A percentile compares a stretch with the other conserved stretches of the same genome.
Conservation (phyloP, 2,888 invertebrate species). For the Suillia variegata region DNA sequence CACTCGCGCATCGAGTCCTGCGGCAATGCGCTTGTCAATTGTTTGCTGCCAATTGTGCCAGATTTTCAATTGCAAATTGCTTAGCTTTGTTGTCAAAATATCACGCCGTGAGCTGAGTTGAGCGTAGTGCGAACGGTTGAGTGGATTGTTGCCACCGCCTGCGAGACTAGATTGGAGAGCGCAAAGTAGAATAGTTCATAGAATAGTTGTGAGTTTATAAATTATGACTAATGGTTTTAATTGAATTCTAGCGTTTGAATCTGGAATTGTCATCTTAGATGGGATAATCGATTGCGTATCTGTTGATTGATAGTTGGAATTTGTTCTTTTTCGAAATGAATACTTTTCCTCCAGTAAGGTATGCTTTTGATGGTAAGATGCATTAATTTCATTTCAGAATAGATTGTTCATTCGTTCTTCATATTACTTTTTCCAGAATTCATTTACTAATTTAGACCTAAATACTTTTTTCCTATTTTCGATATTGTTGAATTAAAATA, state of each 20-base stretch:
- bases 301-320: too few species aligned
- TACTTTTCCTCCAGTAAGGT: too few species aligned
- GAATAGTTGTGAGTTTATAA: background rate
- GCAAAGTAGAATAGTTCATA: background rate
- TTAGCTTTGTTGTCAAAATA: constrained; percentile 57
- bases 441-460: background rate
- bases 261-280: too few species aligned
- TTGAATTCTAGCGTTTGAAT: too few species aligned
- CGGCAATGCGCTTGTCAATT: constrained; percentile 63
- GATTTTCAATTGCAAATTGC: constrained; percentile 62
- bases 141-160: constrained; percentile 3
- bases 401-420: too few species aligned
- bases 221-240: too few species aligned
- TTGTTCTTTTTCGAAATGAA: too few species aligned
- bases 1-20: constrained; percentile 53
- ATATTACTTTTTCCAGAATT: background rate
- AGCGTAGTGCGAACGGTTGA: constrained; percentile 36
- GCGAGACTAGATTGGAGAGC: background rate
- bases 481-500: too few species aligned
- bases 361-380: too few species aligned
- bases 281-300: too few species aligned
- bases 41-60: constrained; percentile 64
- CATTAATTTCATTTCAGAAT: too few species aligned
- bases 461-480: too few species aligned
- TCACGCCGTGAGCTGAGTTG: constrained; percentile 45